Base-by-base conservation (phyloP, 2,888 invertebrate species). In the Yponomeuta sedellus region DNA sequence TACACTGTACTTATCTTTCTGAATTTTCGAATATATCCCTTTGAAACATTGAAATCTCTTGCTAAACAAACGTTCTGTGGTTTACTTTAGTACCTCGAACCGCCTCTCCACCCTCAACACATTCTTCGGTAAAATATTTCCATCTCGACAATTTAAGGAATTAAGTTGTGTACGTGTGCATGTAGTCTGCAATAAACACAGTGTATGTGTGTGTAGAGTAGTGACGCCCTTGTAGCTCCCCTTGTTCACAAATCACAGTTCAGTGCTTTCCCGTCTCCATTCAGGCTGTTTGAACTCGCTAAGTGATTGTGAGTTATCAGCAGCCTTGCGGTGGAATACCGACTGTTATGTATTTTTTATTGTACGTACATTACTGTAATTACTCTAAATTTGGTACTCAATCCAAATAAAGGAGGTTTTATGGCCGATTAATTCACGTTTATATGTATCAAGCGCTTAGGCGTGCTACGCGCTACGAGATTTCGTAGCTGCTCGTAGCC, bases 391-490 rank as follows among this genome's bases (percentile, higher is more conserved):
- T 6, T 12, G 16, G 12, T 52, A 10, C 16, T 52, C 16, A 12
- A 0, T 16, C 1, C 3, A 16, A 16, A 52, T 52, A 44, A 44
- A 44, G 4, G 10, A 2, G 44, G 44, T 44, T 44, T 44, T 12
- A 44, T 44, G 10, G 44, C 44, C 44, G 4, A 16, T 52, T 5
- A 1, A 16, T 52, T 16, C 44, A 52, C 44, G 5, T 52, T 6
- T 34, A 28, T 28, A 6, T 34, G 34, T 3, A 52, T 52, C 44
- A 16, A 52, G 16, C 44, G 52, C 70, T 70, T 70, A 58, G 58
- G 11, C n/a, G 58, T 58, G n/a, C 58, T 58, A 58, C 58, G 58
- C 58, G 58, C 58, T 58, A 19, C 58, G 20, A 58, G 10, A 22
- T 58, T 19, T 58, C 58, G 58, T 58, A 58, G 58, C 3, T 19